Percentiles rank a stretch among this genome's conserved stretches.
These are phyloP conservation scores for Nomada ferruginata DNA, from an alignment of 2,888 invertebrate species.

Conservation along the genomic window DNA sequence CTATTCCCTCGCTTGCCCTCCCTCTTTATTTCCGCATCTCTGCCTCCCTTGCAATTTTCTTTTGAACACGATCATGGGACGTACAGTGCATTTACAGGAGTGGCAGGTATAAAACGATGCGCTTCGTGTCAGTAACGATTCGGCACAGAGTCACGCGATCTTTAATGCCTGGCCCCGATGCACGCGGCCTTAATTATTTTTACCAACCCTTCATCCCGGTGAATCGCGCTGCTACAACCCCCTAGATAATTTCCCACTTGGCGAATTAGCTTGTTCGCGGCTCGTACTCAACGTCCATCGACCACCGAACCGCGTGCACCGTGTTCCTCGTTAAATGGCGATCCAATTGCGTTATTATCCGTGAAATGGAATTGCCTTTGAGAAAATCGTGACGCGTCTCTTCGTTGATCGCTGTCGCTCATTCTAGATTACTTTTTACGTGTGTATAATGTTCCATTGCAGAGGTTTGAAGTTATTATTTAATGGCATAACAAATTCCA, in stretches of 20 bases:
- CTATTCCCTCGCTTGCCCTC: neutral
- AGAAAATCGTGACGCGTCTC: neutral
- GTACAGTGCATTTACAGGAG: constrained; percentile 32
- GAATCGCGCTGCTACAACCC: constrained; percentile 15
- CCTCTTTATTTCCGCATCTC: neutral
- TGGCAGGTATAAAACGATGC: constrained; percentile 54
- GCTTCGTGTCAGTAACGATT: constrained; percentile 75
- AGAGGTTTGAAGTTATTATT: too few species aligned
- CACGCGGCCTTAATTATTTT: constrained; percentile 64
- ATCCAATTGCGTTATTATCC: constrained; percentile 46
- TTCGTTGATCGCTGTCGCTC: constrained; percentile 2
- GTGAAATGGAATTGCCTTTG: constrained; percentile 41
- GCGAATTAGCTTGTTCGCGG: constrained; percentile 55
- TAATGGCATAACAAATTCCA: too few species aligned
- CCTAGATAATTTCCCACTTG: constrained; percentile 34
- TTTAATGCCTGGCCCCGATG: constrained; percentile 58
- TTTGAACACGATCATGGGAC: constrained; percentile 42
- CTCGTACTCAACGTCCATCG: constrained; percentile 46
- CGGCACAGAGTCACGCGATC: constrained; percentile 70
- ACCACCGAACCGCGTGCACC: constrained; percentile 6
- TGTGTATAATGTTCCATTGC: too few species aligned
- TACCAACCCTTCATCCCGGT: constrained; percentile 31
- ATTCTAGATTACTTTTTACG: neutral
- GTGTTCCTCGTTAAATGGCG: constrained; percentile 40
- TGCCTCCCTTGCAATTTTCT: constrained; percentile 56